These are phyloP conservation scores for Cherax quadricarinatus DNA, from an alignment of 1,140 invertebrate species.

Conservation along the genomic window DNA sequence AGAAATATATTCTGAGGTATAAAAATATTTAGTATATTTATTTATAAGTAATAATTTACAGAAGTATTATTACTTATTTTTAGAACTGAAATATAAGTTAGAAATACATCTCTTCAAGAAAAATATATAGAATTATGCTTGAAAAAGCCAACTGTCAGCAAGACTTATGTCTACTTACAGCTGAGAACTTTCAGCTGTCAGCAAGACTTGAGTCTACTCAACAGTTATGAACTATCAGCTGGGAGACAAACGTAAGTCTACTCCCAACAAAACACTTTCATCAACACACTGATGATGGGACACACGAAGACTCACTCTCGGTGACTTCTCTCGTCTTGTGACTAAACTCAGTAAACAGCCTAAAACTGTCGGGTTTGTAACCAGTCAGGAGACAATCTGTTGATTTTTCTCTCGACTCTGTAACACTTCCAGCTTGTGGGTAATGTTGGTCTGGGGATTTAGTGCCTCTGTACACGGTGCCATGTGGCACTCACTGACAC, in stretches of 20 bases:
- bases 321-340: neutral
- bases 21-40: neutral
- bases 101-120: neutral
- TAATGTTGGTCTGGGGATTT: neutral
- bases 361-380: neutral
- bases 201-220: neutral
- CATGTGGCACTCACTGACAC: neutral
- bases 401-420: constrained; percentile 5
- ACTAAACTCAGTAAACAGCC: neutral
- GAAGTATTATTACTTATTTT: neutral
- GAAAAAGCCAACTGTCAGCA: neutral
- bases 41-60: neutral
- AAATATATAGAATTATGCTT: neutral
- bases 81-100: neutral
- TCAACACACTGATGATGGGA: neutral
- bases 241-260: neutral
- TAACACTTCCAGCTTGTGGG: constrained; percentile 1
- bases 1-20: neutral
- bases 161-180: neutral
- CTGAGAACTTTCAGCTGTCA: neutral
- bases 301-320: constrained; percentile 5
- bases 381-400: neutral
- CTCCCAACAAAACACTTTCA: neutral
- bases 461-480: neutral
- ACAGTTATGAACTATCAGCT: neutral